Conservation (phyloP, 2,113 vertebrate genomes). For the Holacanthus passer region DNA sequence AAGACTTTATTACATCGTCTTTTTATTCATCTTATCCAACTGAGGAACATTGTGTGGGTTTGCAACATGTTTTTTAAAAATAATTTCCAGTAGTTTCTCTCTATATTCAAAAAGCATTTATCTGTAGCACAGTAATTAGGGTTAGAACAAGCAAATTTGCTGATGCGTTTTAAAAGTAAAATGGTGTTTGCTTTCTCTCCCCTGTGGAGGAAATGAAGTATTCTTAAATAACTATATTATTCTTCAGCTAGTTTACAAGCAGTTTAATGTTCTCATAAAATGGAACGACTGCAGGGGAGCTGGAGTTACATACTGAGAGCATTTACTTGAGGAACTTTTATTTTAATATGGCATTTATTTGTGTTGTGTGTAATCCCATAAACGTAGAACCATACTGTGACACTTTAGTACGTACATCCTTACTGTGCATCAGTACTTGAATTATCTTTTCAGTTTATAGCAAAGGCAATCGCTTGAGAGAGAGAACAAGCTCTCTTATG, state of each 20-base stretch:
- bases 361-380: background rate
- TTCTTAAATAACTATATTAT: background rate
- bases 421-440: background rate
- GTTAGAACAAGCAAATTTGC: background rate
- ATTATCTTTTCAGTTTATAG: background rate
- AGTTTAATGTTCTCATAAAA: background rate
- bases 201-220: too few species aligned
- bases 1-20: background rate
- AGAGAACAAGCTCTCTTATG: background rate
- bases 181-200: too few species aligned
- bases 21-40: background rate
- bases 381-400: background rate
- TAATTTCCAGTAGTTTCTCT: background rate
- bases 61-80: background rate
- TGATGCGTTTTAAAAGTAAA: background rate
- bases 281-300: background rate
- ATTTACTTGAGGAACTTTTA: background rate
- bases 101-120: background rate
- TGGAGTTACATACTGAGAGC: background rate
- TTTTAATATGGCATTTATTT: background rate
- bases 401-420: background rate
- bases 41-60: background rate
- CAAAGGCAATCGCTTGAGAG: background rate
- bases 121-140: background rate
- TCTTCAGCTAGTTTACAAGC: background rate